phyloP scores from a whole-genome alignment of 2,113 vertebrate genomes.

The Actinemys pallida region DNA sequence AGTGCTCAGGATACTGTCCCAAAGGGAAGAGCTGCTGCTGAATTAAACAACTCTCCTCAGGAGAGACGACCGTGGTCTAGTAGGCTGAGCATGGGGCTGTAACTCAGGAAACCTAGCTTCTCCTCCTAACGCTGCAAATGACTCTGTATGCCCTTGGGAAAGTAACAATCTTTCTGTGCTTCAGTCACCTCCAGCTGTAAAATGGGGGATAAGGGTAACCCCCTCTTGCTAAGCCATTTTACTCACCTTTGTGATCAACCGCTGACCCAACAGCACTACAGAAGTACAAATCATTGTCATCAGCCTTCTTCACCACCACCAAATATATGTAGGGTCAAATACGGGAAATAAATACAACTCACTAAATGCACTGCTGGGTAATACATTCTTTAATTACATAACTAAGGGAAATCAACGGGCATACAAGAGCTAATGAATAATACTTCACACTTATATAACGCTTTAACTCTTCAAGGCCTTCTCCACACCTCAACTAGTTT shows the following conservation, averaged over 20 bases:
- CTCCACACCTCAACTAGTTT: background rate
- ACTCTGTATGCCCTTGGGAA: background rate
- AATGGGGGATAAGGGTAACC: background rate
- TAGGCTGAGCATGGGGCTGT: background rate
- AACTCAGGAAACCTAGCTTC: background rate
- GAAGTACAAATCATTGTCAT: background rate
- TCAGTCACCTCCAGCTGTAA: background rate
- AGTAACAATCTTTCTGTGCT: background rate
- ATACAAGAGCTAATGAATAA: background rate
- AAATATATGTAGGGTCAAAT: background rate
- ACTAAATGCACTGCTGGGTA: background rate
- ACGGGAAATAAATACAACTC: background rate
- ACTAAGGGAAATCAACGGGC: background rate
- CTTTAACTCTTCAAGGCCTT: background rate
- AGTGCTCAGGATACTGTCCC: background rate
- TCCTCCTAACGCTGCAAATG: background rate
- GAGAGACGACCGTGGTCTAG: background rate
- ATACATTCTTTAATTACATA: background rate
- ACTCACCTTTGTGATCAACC: background rate
- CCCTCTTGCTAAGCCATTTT: background rate
- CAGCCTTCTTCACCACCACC: background rate
- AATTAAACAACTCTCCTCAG: background rate
- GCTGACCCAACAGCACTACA: background rate
- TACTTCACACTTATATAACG: background rate
- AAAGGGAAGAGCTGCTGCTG: background rate